phyloP scores from a whole-genome alignment of 2,888 invertebrate species.

The Idaea biselata region DNA sequence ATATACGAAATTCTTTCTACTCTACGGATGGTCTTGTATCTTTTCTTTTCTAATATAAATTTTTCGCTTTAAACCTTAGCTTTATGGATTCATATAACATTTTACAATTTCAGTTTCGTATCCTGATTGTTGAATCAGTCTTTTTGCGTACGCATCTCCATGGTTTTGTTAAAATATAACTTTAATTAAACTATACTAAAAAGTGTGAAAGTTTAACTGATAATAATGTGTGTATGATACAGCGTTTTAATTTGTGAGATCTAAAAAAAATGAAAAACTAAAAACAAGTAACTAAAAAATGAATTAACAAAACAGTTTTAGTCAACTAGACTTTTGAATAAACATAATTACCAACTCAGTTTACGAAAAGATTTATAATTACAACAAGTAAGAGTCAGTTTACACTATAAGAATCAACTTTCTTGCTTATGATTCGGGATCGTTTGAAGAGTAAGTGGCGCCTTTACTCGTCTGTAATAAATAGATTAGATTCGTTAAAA shows the following conservation, averaged over 20 bases:
- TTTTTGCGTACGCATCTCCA: slow-evolving; percentile 3
- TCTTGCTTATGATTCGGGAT: slow-evolving; percentile 52
- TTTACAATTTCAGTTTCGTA: too few relatives aligned
- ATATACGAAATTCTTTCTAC: too few relatives aligned
- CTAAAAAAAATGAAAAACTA: slow-evolving; percentile 30
- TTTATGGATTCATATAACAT: too few relatives aligned
- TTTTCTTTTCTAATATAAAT: not conserved
- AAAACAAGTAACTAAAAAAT: slow-evolving; percentile 42
- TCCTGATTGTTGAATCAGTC: slow-evolving; percentile 10
- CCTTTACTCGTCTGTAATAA: slow-evolving; percentile 68
- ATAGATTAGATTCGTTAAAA: slow-evolving; percentile 7
- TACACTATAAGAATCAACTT: not conserved
- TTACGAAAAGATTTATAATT: slow-evolving; percentile 6
- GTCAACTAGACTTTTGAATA: slow-evolving; percentile 33
- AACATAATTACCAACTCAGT: not conserved
- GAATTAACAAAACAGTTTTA: slow-evolving; percentile 34
- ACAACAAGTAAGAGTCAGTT: slow-evolving; percentile 6
- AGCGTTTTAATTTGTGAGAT: slow-evolving; percentile 13
- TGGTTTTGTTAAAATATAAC: not conserved
- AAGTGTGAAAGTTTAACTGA: slow-evolving; percentile 6
- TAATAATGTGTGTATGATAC: slow-evolving; percentile 23
- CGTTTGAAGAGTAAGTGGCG: slow-evolving; percentile 56
- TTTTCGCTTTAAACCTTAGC: not conserved
- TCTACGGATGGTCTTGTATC: not conserved
- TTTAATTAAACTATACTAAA: not conserved